Percentiles rank a stretch among this genome's conserved stretches.
Evolutionary conservation across 2,113 vertebrate genomes (phyloP).

Genomic region (Elaphurus davidianus): DNA sequence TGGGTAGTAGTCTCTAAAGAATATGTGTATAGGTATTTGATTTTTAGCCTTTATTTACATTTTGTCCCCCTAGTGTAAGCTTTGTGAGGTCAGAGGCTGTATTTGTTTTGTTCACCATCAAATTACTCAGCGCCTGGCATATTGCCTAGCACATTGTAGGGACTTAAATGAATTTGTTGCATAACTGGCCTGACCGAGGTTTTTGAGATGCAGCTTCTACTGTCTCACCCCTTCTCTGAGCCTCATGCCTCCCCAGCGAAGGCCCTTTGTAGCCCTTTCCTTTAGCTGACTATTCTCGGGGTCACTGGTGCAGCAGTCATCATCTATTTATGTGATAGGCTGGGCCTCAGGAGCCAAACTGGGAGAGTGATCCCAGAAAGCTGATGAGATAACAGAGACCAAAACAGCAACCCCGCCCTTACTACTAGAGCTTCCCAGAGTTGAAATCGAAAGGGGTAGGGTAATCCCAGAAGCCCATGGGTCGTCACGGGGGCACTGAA

Average conservation of each 20-base stretch:
- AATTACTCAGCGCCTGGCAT: constrained; percentile 28
- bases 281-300: neutral
- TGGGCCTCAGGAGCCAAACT: constrained; percentile 57
- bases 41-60: constrained; percentile 4
- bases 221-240: constrained; percentile 1
- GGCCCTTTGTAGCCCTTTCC: neutral
- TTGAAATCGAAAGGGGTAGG: neutral
- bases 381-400: constrained; percentile 60
- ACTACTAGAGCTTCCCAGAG: neutral
- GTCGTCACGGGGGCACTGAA: neutral
- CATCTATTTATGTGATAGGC: constrained; percentile 65
- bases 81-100: constrained; percentile 37
- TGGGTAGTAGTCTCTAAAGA: neutral
- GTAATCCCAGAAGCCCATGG: neutral
- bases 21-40: neutral
- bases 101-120: constrained; percentile 31
- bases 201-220: neutral
- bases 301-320: constrained; percentile 45
- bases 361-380: constrained; percentile 59
- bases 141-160: neutral
- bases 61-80: neutral
- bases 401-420: constrained; percentile 57
- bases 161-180: constrained; percentile 44
- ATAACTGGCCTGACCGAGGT: neutral
- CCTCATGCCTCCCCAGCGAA: neutral